These are phyloP conservation scores for Acrocyrtus sp. DNA, from an alignment of 2,888 invertebrate species.

Conservation along the genomic window DNA sequence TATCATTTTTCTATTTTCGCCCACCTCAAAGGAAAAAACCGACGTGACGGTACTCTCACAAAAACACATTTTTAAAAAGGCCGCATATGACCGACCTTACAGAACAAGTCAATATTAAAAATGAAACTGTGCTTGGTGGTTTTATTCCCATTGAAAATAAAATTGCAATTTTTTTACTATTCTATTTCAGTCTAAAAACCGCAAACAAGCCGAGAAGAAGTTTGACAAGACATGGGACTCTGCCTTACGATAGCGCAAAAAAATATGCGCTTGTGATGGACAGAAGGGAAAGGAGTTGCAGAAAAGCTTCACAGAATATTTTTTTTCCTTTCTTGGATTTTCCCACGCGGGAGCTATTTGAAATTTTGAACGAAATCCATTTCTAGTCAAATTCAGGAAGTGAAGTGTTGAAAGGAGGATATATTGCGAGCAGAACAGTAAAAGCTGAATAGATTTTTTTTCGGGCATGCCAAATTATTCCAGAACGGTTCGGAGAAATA, in stretches of 20 bases:
- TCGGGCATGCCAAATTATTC: slow-evolving; percentile 1
- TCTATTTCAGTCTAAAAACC: too few species aligned
- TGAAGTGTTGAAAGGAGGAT: slow-evolving; percentile 34
- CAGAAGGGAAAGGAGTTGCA: background rate
- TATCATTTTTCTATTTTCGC: slow-evolving; percentile 6
- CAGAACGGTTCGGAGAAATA: too few species aligned
- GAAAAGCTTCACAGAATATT: background rate
- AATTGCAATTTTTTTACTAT: too few species aligned
- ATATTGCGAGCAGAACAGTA: background rate
- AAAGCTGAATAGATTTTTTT: background rate
- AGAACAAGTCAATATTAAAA: background rate
- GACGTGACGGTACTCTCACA: too few species aligned
- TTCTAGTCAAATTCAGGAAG: slow-evolving; percentile 41
- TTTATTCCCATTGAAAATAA: slow-evolving; percentile 1
- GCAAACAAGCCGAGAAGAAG: slow-evolving; percentile 29
- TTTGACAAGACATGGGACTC: slow-evolving; percentile 10
- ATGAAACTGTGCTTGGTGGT: slow-evolving; percentile 43
- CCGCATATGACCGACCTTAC: too few species aligned
- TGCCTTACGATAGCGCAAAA: background rate
- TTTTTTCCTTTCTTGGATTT: slow-evolving; percentile 30
- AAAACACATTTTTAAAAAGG: too few species aligned
- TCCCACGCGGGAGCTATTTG: slow-evolving; percentile 38
- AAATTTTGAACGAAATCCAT: too few species aligned
- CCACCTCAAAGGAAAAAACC: slow-evolving; percentile 5
- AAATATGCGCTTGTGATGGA: background rate